Percentiles rank a stretch among this genome's conserved stretches.
Evolutionary conservation across 1,140 invertebrate species (phyloP).

Genomic region (Pseudomyrmex pallidus): DNA sequence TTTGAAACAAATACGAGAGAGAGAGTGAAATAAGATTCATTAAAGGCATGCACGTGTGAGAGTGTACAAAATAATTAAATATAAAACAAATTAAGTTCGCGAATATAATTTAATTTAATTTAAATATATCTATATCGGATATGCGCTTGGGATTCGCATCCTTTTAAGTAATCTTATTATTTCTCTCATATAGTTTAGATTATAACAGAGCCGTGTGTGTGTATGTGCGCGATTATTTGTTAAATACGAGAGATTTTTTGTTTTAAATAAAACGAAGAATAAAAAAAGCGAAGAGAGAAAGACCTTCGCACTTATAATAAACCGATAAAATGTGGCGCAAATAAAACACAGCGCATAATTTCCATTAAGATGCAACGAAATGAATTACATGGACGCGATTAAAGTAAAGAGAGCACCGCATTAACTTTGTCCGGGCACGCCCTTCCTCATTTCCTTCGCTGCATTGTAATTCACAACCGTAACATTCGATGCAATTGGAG

Average conservation of each 20-base stretch:
- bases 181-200: no score
- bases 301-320: background rate
- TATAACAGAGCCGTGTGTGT: no score
- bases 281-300: background rate
- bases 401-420: conserved; percentile 56
- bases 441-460: conserved; percentile 52
- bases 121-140: no score
- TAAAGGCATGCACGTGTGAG: no score
- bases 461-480: conserved; percentile 57
- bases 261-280: background rate
- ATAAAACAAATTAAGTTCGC: no score
- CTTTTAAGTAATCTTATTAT: no score
- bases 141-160: no score
- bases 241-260: background rate
- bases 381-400: conserved; percentile 43
- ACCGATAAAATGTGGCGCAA: background rate
- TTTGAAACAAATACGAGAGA: background rate
- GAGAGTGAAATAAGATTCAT: background rate
- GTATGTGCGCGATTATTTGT: background rate
- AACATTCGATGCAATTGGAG: conserved; percentile 43
- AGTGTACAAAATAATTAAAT: no score
- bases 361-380: conserved; percentile 44
- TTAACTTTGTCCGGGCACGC: conserved; percentile 50
- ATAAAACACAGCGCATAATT: background rate
- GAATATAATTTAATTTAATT: no score